Evolutionary conservation across 2,113 vertebrate genomes (phyloP).

Genomic region (Lepus europaeus): DNA sequence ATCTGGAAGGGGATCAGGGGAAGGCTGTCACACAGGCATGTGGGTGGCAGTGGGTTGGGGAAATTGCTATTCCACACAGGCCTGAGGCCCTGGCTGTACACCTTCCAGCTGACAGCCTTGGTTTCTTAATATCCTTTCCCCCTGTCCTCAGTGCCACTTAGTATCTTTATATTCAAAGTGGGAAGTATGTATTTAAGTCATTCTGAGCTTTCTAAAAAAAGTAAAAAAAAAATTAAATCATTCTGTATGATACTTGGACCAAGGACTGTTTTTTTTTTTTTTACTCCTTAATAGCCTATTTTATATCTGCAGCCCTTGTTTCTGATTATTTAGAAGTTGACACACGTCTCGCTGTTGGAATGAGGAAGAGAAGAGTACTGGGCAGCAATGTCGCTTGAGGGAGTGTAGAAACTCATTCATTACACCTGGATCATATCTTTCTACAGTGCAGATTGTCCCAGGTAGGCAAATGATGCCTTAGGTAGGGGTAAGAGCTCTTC

Average conservation of each 20-base stretch:
- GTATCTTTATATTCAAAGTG: constrained; percentile 32
- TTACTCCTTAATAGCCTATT: background rate
- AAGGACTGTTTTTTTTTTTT: background rate
- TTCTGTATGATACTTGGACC: background rate
- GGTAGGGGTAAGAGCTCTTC: background rate
- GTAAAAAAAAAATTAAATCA: background rate
- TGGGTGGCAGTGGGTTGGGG: background rate
- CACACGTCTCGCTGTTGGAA: background rate
- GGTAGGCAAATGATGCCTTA: background rate
- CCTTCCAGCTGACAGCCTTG: background rate
- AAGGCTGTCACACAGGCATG: background rate
- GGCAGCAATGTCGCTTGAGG: background rate
- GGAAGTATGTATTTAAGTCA: background rate
- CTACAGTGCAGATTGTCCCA: background rate
- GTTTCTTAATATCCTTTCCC: constrained; percentile 23
- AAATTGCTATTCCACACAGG: background rate
- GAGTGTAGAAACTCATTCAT: background rate
- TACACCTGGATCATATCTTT: background rate
- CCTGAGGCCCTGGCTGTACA: background rate
- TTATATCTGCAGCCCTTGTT: constrained; percentile 31
- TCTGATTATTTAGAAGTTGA: constrained; percentile 50
- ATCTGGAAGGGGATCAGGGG: background rate
- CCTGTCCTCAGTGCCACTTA: background rate
- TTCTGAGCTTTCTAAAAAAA: too few species aligned
- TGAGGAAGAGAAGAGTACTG: background rate